A percentile compares a stretch with the other conserved stretches of the same genome.
Evolutionary conservation across 2,888 invertebrate species (phyloP).

Genomic region (Pandemis corylana): DNA sequence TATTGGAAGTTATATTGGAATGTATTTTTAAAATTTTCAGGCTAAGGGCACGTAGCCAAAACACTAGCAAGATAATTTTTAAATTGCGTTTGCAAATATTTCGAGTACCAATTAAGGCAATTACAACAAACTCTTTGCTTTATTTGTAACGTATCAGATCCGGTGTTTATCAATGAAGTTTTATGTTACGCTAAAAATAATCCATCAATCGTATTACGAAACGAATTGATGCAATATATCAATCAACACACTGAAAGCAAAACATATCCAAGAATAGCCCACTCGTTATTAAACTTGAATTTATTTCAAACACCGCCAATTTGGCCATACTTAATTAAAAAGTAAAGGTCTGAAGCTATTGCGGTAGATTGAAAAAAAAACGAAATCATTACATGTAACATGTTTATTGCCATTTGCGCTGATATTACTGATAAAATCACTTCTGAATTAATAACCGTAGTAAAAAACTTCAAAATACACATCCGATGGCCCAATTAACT

Average conservation of each 20-base stretch:
- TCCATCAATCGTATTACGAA: constrained; percentile 46
- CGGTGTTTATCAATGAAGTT: constrained; percentile 22
- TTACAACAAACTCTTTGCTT: not conserved
- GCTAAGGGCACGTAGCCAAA: too few species aligned
- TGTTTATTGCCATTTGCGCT: not conserved
- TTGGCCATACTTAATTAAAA: constrained; percentile 17
- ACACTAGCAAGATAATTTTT: not conserved
- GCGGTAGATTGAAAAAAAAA: not conserved
- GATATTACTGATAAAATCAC: constrained; percentile 1
- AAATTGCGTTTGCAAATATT: too few species aligned
- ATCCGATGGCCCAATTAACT: constrained; percentile 14
- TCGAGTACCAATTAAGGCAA: not conserved
- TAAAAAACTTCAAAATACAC: constrained; percentile 14
- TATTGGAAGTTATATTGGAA: too few species aligned
- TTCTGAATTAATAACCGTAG: not conserved
- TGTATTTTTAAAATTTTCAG: too few species aligned
- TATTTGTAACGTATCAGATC: not conserved
- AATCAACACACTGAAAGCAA: constrained; percentile 54
- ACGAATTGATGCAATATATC: constrained; percentile 50
- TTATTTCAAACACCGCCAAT: constrained; percentile 48
- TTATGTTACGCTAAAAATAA: constrained; percentile 22
- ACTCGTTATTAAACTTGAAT: constrained; percentile 32
- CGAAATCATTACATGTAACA: not conserved
- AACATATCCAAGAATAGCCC: constrained; percentile 51
- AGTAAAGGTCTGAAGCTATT: not conserved